Conservation (phyloP, 2,888 invertebrate genomes). For the Listrodromus nycthemerus region DNA sequence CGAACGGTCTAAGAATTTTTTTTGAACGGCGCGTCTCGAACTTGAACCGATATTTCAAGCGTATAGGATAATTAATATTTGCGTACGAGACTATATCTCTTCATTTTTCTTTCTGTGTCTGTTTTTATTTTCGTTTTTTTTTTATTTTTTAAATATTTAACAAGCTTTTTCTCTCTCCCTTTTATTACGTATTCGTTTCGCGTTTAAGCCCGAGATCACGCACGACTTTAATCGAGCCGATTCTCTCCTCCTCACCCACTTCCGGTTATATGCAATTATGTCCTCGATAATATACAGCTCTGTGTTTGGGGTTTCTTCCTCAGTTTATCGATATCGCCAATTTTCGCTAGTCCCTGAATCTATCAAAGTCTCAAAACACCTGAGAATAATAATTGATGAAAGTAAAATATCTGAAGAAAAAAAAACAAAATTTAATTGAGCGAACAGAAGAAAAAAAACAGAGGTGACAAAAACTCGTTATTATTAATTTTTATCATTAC, state of each 20-base stretch:
- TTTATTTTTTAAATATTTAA: slow-evolving; percentile 67
- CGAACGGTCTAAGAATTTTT: slow-evolving; percentile 28
- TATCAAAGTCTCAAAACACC: slow-evolving; percentile 12
- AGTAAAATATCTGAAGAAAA: slow-evolving; percentile 6
- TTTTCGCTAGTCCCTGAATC: slow-evolving; percentile 32
- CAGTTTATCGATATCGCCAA: background rate
- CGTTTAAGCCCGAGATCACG: slow-evolving; percentile 63
- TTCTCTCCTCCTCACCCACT: slow-evolving; percentile 11
- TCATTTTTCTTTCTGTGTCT: slow-evolving; percentile 21
- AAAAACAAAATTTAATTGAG: too few relatives aligned
- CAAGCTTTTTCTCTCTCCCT: slow-evolving; percentile 74
- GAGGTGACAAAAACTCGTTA: too few relatives aligned
- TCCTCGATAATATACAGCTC: slow-evolving; percentile 36
- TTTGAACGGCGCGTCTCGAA: background rate
- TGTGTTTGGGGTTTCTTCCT: slow-evolving; percentile 49
- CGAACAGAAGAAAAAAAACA: too few relatives aligned
- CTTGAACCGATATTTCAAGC: slow-evolving; percentile 8
- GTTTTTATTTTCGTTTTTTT: slow-evolving; percentile 62
- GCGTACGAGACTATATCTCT: slow-evolving; percentile 28
- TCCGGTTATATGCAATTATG: slow-evolving; percentile 65
- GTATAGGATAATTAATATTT: slow-evolving; percentile 27
- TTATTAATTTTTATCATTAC: too few relatives aligned
- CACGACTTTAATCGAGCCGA: slow-evolving; percentile 47
- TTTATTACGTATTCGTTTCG: slow-evolving; percentile 72
- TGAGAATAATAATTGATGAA: background rate